These are phyloP conservation scores for Mechanitis mazaeus DNA, from an alignment of 2,888 invertebrate species.

Conservation along the genomic window DNA sequence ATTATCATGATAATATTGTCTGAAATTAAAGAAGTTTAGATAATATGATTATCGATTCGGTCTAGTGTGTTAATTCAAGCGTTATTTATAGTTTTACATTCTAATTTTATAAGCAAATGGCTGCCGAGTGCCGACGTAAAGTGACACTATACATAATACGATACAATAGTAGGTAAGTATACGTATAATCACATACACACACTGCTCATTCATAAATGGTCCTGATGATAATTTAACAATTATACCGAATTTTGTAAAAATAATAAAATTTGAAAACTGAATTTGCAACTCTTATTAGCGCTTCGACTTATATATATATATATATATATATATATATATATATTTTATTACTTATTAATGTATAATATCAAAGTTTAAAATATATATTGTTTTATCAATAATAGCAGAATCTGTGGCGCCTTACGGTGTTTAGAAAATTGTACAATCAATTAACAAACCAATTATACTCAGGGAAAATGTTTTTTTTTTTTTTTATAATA, in stretches of 20 bases:
- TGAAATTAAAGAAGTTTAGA: constrained; percentile 28
- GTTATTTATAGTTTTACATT: constrained; percentile 64
- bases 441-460: no score
- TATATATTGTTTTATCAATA: no score
- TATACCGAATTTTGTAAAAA: neutral
- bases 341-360: no score
- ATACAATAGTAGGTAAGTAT: constrained; percentile 34
- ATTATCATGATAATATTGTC: constrained; percentile 33
- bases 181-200: constrained; percentile 21
- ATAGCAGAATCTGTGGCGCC: no score
- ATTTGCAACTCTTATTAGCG: neutral
- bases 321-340: no score
- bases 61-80: constrained; percentile 32
- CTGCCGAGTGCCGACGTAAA: constrained; percentile 70
- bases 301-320: no score
- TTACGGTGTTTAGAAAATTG: no score
- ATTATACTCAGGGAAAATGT: no score
- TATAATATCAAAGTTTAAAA: no score
- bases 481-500: no score
- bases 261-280: neutral
- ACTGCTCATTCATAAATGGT: constrained; percentile 5
- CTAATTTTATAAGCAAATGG: constrained; percentile 76
- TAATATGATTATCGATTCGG: constrained; percentile 15
- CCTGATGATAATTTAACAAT: neutral
- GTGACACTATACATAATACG: constrained; percentile 52